Evolutionary conservation across 2,797 vertebrate genomes (phyloP).

Genomic region (Microctenopoma steveboyesi): DNA sequence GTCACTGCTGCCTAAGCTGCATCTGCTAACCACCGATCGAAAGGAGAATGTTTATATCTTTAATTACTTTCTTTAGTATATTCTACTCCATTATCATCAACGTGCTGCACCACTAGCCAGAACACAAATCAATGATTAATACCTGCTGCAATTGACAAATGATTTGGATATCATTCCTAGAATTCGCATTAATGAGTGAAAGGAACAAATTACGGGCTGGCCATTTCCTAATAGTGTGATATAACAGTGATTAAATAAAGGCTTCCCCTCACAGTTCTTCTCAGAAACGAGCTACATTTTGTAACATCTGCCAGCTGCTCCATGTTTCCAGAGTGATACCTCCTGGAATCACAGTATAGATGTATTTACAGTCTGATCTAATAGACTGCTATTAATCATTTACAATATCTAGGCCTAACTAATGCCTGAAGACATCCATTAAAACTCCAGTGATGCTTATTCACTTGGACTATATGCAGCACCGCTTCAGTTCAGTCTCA

Average conservation of each 20-base stretch:
- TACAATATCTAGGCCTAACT: not conserved
- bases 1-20: too few species aligned
- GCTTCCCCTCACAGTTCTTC: not conserved
- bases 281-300: not conserved
- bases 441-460: not conserved
- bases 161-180: not conserved
- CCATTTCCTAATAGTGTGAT: not conserved
- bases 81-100: not conserved
- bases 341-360: not conserved
- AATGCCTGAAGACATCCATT: slow-evolving; percentile 2
- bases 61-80: too few species aligned
- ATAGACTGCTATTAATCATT: not conserved
- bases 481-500: not conserved
- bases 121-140: not conserved
- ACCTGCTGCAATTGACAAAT: not conserved
- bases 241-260: not conserved
- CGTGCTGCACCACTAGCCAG: not conserved
- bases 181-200: slow-evolving; percentile 1
- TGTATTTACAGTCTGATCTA: slow-evolving; percentile 3
- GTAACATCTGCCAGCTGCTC: not conserved
- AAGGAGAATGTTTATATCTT: too few species aligned
- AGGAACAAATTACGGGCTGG: not conserved
- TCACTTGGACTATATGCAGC: not conserved
- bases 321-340: not conserved
- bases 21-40: too few species aligned